Base-by-base conservation (phyloP, 2,797 vertebrate species). In the Sebastes kiyomatsui region DNA sequence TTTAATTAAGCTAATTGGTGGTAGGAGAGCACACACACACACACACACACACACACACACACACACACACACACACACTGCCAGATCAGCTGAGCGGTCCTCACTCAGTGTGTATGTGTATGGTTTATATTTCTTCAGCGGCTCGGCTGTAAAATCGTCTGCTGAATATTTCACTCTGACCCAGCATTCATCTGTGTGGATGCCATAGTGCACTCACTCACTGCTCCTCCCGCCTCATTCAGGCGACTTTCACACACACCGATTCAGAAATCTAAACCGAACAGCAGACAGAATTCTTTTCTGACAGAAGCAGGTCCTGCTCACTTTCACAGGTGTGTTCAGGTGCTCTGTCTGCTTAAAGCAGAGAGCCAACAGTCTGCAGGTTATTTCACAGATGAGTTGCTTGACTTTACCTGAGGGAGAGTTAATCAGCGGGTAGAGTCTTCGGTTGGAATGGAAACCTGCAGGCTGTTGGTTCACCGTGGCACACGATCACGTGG, bases 1-100 rank as follows among this genome's bases (percentile, higher is more conserved):
- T 89, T 88, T 80, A 79, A 88, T 89, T 89, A 86, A 84, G 67
- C 67, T 82, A 89, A 90, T 79, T 90, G 82, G 75, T 81, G 67
- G 60, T 64, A 55, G 46, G 54, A 85, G 77, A 80, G 33, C 22
- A 18, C 42, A 25, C 59, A 20, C 54, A 30, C 20, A 54, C 32
- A 62, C 74, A 20, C 52, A 28, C 20, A n/a, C 58, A 62, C n/a
- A n/a, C 58, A 20, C 52, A 28, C 20, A 32, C 49, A 71, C 72
- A 67, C 60, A 33, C 61, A 52, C 75, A 27, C 73, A 30, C 67
- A 56, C 66, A 59, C 59, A 66, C 35, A 18, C 35, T 77, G 75
- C 67, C 67, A 69, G 61, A 65, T 67, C 77, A 72, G 68, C 74
- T 71, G 71, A 75, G 73, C 27, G 62, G 20, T 32, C 67, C 22